Evolutionary conservation across 2,113 vertebrate species (phyloP).

Genomic region (Orcinus orca): DNA sequence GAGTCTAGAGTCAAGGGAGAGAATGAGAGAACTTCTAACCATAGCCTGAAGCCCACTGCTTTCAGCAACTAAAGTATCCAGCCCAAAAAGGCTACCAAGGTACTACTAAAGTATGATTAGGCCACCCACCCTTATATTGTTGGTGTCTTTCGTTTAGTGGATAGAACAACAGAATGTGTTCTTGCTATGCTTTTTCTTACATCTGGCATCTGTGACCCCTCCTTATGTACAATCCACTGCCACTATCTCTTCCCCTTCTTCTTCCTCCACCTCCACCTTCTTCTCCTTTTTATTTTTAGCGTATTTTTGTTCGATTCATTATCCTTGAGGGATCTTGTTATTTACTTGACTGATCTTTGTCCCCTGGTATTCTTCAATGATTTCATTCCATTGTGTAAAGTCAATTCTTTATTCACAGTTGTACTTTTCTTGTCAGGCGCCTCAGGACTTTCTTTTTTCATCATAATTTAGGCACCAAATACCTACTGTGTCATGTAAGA

Average conservation of each 20-base stretch:
- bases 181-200: not conserved
- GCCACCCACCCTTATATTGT: not conserved
- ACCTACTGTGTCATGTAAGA: not conserved
- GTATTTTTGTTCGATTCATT: conserved; percentile 2
- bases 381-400: not conserved
- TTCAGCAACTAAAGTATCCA: not conserved
- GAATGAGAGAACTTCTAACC: not conserved
- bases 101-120: not conserved
- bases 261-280: not conserved
- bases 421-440: not conserved
- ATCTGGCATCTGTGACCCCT: no score
- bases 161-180: not conserved
- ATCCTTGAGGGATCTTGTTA: not conserved
- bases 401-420: not conserved
- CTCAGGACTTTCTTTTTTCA: not conserved
- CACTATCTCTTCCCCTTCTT: not conserved
- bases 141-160: not conserved
- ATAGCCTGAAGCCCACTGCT: not conserved
- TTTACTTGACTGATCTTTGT: conserved; percentile 4
- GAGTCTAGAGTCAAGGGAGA: not conserved
- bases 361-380: not conserved
- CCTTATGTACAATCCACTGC: not conserved
- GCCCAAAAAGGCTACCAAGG: not conserved
- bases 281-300: not conserved
- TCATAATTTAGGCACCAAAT: not conserved